Evolutionary conservation across 2,797 vertebrate genomes (phyloP).

Genomic region (Cryptoblepharus egeriae): DNA sequence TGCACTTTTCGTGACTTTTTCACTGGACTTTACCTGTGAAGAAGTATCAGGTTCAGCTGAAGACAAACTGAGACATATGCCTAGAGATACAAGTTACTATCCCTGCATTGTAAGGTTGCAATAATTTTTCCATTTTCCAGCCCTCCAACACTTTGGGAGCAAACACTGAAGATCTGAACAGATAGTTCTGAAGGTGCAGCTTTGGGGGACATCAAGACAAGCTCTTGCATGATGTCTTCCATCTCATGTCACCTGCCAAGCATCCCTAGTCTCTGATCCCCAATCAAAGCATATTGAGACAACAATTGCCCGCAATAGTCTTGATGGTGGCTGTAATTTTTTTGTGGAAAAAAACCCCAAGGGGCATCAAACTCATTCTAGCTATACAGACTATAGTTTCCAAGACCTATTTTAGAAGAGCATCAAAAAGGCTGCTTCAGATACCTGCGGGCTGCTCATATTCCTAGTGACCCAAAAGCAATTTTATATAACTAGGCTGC

Average conservation of each 20-base stretch:
- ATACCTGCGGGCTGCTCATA: not conserved
- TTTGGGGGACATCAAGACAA: too few relatives aligned
- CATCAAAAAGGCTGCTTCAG: not conserved
- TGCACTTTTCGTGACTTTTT: too few relatives aligned
- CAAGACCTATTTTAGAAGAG: not conserved
- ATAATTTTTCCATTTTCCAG: too few relatives aligned
- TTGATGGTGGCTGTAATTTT: not conserved
- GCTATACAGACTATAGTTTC: not conserved
- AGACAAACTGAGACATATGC: too few relatives aligned
- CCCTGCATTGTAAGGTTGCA: too few relatives aligned
- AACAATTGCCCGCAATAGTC: not conserved
- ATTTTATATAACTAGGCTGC: conserved; percentile 26
- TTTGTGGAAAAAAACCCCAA: not conserved
- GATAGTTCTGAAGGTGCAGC: too few relatives aligned
- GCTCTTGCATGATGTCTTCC: too few relatives aligned
- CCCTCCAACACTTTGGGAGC: too few relatives aligned
- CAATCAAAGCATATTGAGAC: not conserved
- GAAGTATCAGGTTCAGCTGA: too few relatives aligned
- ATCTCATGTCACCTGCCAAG: not conserved
- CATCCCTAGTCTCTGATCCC: not conserved
- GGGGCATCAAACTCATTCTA: not conserved
- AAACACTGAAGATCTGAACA: too few relatives aligned
- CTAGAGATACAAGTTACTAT: too few relatives aligned
- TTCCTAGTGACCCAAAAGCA: conserved; percentile 17
- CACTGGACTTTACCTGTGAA: too few relatives aligned